Evolutionary conservation across 2,888 invertebrate genomes (phyloP).

Genomic region (Orthosia gracilis): DNA sequence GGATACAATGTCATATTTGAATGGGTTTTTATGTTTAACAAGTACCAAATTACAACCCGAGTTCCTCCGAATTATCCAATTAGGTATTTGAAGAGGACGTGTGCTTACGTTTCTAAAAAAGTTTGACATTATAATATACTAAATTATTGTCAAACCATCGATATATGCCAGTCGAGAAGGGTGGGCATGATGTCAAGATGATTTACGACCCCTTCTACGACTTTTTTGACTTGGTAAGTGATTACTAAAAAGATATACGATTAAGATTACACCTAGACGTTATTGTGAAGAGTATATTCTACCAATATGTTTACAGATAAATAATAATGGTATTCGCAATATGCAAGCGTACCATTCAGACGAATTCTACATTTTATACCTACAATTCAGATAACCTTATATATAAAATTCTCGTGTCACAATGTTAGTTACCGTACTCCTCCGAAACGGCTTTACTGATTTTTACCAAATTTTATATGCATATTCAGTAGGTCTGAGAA

Average conservation of each 20-base stretch:
- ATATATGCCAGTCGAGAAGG: neutral
- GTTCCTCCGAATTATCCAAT: neutral
- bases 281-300: constrained; percentile 18
- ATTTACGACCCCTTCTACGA: neutral
- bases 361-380: constrained; percentile 3
- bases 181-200: neutral
- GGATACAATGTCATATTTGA: neutral
- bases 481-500: too few species aligned
- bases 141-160: constrained; percentile 30
- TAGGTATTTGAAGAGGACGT: constrained; percentile 11
- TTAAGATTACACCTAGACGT: constrained; percentile 15
- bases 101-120: neutral
- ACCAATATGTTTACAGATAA: constrained; percentile 18
- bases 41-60: neutral
- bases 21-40: neutral
- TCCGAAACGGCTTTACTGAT: too few species aligned
- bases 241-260: constrained; percentile 6
- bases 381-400: constrained; percentile 1
- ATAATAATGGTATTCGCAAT: constrained; percentile 51
- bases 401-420: too few species aligned
- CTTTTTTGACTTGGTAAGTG: constrained; percentile 10
- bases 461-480: too few species aligned
- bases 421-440: too few species aligned
- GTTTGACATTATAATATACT: constrained; percentile 3
- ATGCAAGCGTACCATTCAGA: constrained; percentile 47